Evolutionary conservation across 2,888 invertebrate species (phyloP), one percentile per base, ranked within the genome.

Genomic region (Nemotelus nigrinus): DNA sequence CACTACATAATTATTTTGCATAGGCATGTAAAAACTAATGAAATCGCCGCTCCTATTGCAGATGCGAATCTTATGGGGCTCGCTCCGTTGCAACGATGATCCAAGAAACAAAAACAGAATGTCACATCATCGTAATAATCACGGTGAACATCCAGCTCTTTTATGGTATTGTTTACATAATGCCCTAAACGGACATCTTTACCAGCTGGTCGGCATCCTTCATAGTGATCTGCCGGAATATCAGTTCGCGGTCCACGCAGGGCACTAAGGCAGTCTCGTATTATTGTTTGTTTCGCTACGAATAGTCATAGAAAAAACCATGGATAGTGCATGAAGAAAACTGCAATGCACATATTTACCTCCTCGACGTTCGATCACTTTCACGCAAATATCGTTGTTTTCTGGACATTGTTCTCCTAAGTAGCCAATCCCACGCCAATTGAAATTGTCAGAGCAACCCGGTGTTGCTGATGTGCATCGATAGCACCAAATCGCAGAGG

Each of bases 51-150:
- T 7, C 53, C 39, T 39, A 74, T 10, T 5, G 50, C 2, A 2
- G 63, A 48, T 4, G 48, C 41, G 5, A 41, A 2, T 3, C 63
- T 47, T 5, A 76, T 64, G 5, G 65, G 50, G 8, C 55, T 48
- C 8, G 77, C 83, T 2, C 88, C 85, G 83, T 97, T 97, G 86
- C 96, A 96, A 83, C 96, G 90, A 84, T 96, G 94, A 86, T 96
- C 96, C 81, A 96, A 92, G 85, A 95, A 96, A 85, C 96, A 97
- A 86, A 96, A 96, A 86, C 96, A 97, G 91, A 93, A 97, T 57
- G 91, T 91, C 5, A 94, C 94, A 81, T 93, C 90, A 80, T 93
- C 93, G 84, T 93, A 97, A 88, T 93, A 92, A 83, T 94, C 90
- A 82, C 96, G 91, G 84, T 92, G 93, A 47, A 96, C 91, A 85